These are phyloP conservation scores for Acanthosepion lycidas DNA, from an alignment of 2,888 invertebrate species.

Conservation along the genomic window DNA sequence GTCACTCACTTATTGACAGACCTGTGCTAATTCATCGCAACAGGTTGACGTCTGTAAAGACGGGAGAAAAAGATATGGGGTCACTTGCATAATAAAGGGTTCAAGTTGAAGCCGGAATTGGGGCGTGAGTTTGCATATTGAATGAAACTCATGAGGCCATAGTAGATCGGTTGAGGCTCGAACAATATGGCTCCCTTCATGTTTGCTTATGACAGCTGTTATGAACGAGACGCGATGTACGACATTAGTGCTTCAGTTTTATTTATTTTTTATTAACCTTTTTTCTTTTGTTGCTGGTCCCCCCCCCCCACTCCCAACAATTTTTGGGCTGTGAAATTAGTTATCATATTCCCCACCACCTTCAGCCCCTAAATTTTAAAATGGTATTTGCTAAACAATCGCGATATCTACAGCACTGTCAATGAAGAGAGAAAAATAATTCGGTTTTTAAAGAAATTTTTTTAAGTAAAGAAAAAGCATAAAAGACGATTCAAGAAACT, in stretches of 20 bases:
- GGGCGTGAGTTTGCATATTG: slow-evolving; percentile 33
- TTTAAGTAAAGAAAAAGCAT: background rate
- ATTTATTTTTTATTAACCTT: background rate
- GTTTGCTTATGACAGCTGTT: slow-evolving; percentile 4
- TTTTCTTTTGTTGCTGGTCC: too few relatives aligned
- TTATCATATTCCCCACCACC: background rate
- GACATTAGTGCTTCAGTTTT: background rate
- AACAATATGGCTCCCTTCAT: background rate
- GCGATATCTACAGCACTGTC: too few relatives aligned
- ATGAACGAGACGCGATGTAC: background rate
- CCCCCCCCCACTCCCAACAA: background rate
- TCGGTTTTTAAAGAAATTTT: too few relatives aligned
- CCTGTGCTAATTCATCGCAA: background rate
- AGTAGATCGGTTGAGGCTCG: background rate
- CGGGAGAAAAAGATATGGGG: background rate
- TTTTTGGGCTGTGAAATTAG: background rate
- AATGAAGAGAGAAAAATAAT: too few relatives aligned
- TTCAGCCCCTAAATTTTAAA: background rate
- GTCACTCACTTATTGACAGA: background rate
- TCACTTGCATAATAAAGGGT: background rate
- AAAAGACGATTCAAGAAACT: too few relatives aligned
- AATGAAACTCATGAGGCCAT: background rate
- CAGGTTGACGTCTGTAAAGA: background rate
- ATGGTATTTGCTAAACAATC: background rate
- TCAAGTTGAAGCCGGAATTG: background rate